These are phyloP conservation scores for Pomatorhinus ruficollis DNA, from an alignment of 2,113 vertebrate species.

Conservation along the genomic window DNA sequence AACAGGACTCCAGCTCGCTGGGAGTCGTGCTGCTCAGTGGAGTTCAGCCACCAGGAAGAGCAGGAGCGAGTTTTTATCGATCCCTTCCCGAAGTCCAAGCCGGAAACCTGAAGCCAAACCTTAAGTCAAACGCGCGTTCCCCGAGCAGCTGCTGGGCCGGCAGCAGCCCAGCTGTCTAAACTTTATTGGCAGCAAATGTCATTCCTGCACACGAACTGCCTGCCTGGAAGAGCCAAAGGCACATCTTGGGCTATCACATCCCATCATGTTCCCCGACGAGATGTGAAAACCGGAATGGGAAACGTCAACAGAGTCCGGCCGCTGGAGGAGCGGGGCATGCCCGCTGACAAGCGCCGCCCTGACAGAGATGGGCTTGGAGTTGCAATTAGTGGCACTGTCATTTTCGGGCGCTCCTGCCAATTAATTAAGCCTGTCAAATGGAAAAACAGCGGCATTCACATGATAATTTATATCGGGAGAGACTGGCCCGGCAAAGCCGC, in stretches of 20 bases:
- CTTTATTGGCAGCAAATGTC: constrained; percentile 70
- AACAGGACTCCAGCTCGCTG: not conserved
- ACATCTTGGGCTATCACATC: constrained; percentile 39
- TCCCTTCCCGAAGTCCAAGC: not conserved
- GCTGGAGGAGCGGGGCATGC: constrained; percentile 60
- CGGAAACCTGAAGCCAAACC: constrained; percentile 30
- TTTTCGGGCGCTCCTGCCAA: constrained; percentile 83
- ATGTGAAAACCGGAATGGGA: constrained; percentile 61
- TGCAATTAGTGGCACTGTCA: constrained; percentile 89
- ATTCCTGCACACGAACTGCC: not conserved
- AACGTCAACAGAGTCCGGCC: constrained; percentile 41
- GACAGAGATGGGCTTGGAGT: constrained; percentile 85
- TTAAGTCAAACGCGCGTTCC: not conserved
- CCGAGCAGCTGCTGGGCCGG: constrained; percentile 61
- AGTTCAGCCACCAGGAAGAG: not conserved
- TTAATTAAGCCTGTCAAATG: constrained; percentile 90
- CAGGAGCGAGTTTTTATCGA: not conserved
- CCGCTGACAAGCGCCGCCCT: constrained; percentile 69
- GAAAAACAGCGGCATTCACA: constrained; percentile 79
- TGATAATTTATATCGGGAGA: constrained; percentile 86
- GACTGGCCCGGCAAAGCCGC: constrained; percentile 65
- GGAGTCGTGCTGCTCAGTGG: not conserved
- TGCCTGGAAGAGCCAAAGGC: constrained; percentile 34
- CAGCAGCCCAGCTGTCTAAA: constrained; percentile 52
- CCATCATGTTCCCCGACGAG: constrained; percentile 43